Conservation (phyloP, 2,113 vertebrate genomes). For the Platycercus adscitus region DNA sequence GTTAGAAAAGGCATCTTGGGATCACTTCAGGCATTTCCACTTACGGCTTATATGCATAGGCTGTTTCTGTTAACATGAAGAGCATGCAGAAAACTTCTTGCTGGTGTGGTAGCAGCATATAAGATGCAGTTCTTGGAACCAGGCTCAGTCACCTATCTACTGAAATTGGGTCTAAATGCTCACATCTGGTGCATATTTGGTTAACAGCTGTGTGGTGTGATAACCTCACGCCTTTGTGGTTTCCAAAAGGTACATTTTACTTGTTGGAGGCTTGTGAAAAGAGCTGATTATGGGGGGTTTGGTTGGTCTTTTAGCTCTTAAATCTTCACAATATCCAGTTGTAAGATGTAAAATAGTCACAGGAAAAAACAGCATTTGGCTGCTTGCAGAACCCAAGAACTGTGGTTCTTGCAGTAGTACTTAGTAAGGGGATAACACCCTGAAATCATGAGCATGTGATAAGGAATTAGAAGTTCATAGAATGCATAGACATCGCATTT, state of each 20-base stretch:
- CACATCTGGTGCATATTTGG: rapidly evolving
- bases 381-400: not conserved
- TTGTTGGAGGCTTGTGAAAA: not conserved
- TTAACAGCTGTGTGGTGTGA: not conserved
- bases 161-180: not conserved
- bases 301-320: not conserved
- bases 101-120: not conserved
- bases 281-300: not conserved
- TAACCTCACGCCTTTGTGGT: not conserved
- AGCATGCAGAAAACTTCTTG: not conserved
- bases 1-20: slow-evolving; percentile 17
- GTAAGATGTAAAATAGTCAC: not conserved
- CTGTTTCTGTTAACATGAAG: not conserved
- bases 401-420: not conserved
- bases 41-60: not conserved
- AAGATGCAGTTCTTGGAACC: not conserved
- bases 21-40: slow-evolving; percentile 15
- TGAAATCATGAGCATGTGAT: not conserved
- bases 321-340: not conserved
- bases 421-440: too few relatives aligned
- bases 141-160: not conserved
- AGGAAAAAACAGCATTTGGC: not conserved
- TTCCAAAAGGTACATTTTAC: not conserved
- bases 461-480: not conserved
- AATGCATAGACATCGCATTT: not conserved